These are phyloP conservation scores for Meda fulgida DNA, from an alignment of 2,797 vertebrate species.

Conservation along the genomic window DNA sequence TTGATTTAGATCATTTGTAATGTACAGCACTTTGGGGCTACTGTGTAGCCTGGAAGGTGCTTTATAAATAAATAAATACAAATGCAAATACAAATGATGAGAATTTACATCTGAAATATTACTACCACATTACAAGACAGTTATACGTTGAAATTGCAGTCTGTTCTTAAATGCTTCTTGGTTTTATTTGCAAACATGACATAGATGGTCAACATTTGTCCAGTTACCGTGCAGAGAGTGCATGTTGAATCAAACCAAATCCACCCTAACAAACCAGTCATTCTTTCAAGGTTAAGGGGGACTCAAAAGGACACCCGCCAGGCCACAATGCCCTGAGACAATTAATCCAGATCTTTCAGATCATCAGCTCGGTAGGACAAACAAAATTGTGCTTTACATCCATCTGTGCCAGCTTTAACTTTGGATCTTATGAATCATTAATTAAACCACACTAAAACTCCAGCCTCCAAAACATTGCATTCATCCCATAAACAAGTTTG, in stretches of 20 bases:
- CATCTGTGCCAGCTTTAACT: constrained; percentile 16
- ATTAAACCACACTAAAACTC: neutral
- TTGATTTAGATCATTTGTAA: no score
- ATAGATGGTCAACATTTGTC: no score
- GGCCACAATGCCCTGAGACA: neutral
- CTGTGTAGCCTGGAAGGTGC: no score
- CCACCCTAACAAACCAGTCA: neutral
- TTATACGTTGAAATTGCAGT: neutral
- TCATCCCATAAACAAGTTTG: constrained; percentile 12
- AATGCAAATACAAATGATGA: neutral
- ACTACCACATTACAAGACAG: no score
- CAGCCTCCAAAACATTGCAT: neutral
- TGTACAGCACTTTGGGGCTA: no score
- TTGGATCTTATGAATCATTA: neutral
- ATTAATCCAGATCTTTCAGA: constrained; percentile 47
- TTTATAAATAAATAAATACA: no score
- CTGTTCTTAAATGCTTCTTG: neutral
- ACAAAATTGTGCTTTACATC: constrained; percentile 14
- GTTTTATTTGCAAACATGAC: neutral
- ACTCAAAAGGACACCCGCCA: constrained; percentile 20
- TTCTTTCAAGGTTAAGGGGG: constrained; percentile 16
- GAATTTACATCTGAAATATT: neutral
- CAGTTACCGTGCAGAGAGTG: neutral
- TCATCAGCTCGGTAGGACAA: constrained; percentile 27
- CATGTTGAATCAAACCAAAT: neutral